phyloP scores from a whole-genome alignment of 2,797 vertebrate species.

The Sphenodon punctatus region DNA sequence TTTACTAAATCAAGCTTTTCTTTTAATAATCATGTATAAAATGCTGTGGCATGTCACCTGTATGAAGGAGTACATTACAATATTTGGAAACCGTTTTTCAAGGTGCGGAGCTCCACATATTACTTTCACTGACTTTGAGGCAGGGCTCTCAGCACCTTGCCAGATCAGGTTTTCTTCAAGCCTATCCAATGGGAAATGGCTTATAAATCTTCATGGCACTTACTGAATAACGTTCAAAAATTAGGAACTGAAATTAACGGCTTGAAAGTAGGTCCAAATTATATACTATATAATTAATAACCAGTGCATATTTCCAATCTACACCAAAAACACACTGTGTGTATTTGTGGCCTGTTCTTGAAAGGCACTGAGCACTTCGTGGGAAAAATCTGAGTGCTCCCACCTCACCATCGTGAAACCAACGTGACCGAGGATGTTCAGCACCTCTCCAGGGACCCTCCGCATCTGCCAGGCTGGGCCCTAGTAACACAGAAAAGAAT shows the following conservation, averaged over 20 bases:
- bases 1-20: slow-evolving; percentile 30
- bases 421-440: neutral
- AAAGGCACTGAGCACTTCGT: neutral
- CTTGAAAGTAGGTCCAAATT: neutral
- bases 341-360: neutral
- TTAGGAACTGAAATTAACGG: neutral
- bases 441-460: too few relatives aligned
- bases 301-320: slow-evolving; percentile 9
- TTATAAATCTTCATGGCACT: neutral
- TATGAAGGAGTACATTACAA: slow-evolving; percentile 26
- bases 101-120: neutral
- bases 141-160: rapidly evolving
- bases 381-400: neutral
- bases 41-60: neutral
- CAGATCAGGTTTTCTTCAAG: neutral
- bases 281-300: too few relatives aligned
- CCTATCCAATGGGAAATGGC: neutral
- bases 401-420: neutral
- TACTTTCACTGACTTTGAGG: neutral
- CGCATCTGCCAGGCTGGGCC: slow-evolving; percentile 9
- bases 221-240: neutral
- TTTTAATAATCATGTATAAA: slow-evolving; percentile 31
- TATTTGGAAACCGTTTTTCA: neutral
- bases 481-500: slow-evolving; percentile 35
- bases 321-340: neutral